A percentile compares a stretch with the other conserved stretches of the same genome.
Conservation (phyloP, 2,113 vertebrate species). For the Colossoma macropomum region DNA sequence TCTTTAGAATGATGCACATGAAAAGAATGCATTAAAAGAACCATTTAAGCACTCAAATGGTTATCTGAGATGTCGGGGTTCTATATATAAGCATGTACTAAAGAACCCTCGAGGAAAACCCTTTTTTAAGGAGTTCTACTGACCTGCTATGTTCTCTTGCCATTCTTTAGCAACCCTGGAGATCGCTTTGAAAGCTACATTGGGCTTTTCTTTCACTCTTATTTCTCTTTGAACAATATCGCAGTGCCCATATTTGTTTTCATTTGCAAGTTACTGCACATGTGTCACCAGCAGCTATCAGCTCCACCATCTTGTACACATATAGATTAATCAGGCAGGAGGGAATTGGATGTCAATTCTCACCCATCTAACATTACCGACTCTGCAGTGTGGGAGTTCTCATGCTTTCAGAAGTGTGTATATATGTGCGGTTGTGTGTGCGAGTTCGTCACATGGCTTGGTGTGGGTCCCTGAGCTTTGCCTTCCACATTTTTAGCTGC, state of each 20-base stretch:
- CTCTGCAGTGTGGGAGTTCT: conserved; percentile 28
- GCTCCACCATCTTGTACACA: conserved; percentile 3
- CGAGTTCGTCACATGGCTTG: background rate
- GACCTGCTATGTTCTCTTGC: background rate
- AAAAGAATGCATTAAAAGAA: no score
- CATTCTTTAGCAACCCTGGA: background rate
- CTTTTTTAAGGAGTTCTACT: no score
- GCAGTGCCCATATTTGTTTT: background rate
- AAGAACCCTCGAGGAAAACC: no score
- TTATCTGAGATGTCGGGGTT: no score
- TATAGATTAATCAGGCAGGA: conserved; percentile 36
- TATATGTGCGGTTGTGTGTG: background rate
- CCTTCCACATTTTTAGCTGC: background rate
- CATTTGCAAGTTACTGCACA: conserved; percentile 22
- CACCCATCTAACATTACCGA: conserved; percentile 34
- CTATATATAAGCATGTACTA: no score
- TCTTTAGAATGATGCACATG: no score
- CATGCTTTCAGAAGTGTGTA: conserved; percentile 13
- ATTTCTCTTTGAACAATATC: background rate
- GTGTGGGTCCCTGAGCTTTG: background rate
- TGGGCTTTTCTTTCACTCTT: background rate
- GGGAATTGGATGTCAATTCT: conserved; percentile 34
- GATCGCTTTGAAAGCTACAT: background rate
- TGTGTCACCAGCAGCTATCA: conserved; percentile 11
- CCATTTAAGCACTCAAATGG: no score